Evolutionary conservation across 2,113 vertebrate species (phyloP), one percentile per base, ranked within the genome.

Genomic region (Pelvicachromis taeniatus): DNA sequence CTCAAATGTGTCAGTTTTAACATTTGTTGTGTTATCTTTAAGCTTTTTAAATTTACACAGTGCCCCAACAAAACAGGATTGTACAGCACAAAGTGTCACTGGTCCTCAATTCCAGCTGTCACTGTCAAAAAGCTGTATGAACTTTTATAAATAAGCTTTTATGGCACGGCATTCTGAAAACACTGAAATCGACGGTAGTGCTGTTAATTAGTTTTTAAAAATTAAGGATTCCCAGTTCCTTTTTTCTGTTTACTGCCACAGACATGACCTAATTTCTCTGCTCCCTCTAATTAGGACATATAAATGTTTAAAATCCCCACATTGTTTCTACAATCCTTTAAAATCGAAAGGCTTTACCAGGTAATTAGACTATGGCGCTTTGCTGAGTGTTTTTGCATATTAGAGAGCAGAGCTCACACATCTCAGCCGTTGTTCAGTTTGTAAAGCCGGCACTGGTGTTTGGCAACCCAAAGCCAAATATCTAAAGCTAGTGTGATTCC

Each of bases 271-370:
- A 50, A 68, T 79, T 65, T 35, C 13, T 79, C 12, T 85, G 53
- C 53, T 75, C 50, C 14, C 17, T n/a, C 23, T 84, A 80, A 84
- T 77, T 26, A 81, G 54, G 81, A 63, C 55, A 61, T 85, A 48
- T 86, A 79, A 68, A 65, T 29, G 54, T 48, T 53, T 83, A 33
- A 85, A 86, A 85, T 56, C 68, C 70, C 29, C 16, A 31, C 55
- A 78, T 85, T 82, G 53, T 87, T 77, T 61, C 21, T 21, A 9
- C 61, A 85, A 75, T 83, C 70, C 78, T 75, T 52, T 83, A 83
- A 85, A 83, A 84, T 81, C 42, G 17, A 50, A 75, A 16, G 53
- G 54, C 52, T 84, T 84, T 58, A 65, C 81, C 42, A 48, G 73
- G 85, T 65, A 61, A 81, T 85, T 75, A 48, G 16, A 29, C 23